phyloP scores from a whole-genome alignment of 2,888 invertebrate genomes.

The Amiota mariae region DNA sequence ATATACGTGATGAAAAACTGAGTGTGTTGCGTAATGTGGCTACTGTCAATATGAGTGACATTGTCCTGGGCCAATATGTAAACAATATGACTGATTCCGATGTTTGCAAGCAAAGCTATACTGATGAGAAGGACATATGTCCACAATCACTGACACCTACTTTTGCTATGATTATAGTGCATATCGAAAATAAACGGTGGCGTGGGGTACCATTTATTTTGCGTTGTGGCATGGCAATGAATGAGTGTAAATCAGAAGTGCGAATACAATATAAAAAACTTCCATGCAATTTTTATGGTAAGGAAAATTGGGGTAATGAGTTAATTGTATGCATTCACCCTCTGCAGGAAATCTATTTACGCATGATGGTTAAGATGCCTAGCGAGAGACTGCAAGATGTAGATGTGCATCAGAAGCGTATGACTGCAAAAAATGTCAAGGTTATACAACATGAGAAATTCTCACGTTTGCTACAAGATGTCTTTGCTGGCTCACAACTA shows the following conservation, averaged over 20 bases:
- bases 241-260: not conserved
- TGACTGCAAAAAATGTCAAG: not conserved
- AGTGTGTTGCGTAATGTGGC: not conserved
- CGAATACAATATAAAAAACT: conserved; percentile 3
- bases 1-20: conserved; percentile 8
- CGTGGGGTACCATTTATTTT: conserved; percentile 8
- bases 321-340: not conserved
- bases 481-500: conserved; percentile 53
- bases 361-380: not conserved
- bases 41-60: not conserved
- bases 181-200: conserved; percentile 12
- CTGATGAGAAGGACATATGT: conserved; percentile 2
- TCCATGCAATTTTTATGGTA: not conserved
- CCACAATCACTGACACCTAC: not conserved
- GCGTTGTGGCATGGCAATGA: conserved; percentile 8
- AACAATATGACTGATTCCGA: not conserved
- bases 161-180: not conserved
- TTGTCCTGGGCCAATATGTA: conserved; percentile 3
- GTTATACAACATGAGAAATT: not conserved
- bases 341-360: not conserved
- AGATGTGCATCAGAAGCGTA: conserved; percentile 41
- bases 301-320: not conserved
- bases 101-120: not conserved
- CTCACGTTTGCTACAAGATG: conserved; percentile 43
- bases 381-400: conserved; percentile 39